Evolutionary conservation across 2,113 vertebrate genomes (phyloP).

Genomic region (Anguilla rostrata): DNA sequence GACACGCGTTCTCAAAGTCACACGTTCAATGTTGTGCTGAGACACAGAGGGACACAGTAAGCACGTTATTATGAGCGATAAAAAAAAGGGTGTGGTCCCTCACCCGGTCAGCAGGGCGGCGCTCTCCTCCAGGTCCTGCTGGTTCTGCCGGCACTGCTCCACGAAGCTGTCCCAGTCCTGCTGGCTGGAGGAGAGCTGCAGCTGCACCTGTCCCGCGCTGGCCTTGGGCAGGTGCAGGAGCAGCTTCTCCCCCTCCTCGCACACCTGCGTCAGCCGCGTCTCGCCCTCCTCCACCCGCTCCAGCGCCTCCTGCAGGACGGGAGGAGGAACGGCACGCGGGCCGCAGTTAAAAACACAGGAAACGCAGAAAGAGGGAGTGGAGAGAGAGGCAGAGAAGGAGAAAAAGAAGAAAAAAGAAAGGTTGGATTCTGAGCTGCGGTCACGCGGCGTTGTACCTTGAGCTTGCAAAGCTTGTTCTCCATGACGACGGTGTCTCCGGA

Average conservation of each 20-base stretch:
- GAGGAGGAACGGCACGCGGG: not conserved
- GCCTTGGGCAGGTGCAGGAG: conserved; percentile 77
- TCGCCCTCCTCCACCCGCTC: conserved; percentile 75
- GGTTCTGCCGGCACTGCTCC: conserved; percentile 75
- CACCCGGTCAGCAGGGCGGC: conserved; percentile 71
- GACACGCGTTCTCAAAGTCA: too few relatives aligned
- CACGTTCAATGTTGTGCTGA: too few relatives aligned
- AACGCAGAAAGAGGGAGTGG: too few relatives aligned
- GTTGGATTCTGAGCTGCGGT: not conserved
- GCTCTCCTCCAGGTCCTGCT: conserved; percentile 77
- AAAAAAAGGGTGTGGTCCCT: conserved; percentile 14
- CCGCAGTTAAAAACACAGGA: not conserved
- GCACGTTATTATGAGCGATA: not conserved
- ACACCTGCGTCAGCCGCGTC: conserved; percentile 72
- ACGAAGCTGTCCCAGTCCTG: conserved; percentile 80
- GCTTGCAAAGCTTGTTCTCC: conserved; percentile 73
- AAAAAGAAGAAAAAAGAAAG: not conserved
- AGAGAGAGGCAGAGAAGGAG: too few relatives aligned
- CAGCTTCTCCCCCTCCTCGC: conserved; percentile 80
- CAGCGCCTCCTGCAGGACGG: conserved; percentile 66
- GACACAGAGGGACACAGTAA: too few relatives aligned
- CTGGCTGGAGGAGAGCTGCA: conserved; percentile 77
- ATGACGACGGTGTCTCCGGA: conserved; percentile 78
- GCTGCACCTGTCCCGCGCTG: conserved; percentile 75
- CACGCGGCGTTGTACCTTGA: conserved; percentile 72